Evolutionary conservation across 2,797 vertebrate genomes (phyloP).

Genomic region (Bradypodion ventrale): DNA sequence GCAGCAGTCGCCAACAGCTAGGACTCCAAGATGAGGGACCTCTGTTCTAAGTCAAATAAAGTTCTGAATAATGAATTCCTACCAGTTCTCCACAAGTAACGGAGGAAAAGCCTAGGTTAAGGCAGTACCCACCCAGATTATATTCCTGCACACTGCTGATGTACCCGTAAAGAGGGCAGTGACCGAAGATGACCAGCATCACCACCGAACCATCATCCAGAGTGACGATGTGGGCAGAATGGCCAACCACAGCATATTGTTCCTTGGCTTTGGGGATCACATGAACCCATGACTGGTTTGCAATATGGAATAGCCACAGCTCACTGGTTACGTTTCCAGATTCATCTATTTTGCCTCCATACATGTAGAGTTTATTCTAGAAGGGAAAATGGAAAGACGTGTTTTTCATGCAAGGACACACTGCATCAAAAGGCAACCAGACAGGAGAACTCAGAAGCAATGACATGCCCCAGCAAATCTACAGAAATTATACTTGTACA

Average conservation of each 20-base stretch:
- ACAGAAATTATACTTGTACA: not conserved
- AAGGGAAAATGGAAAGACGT: slow-evolving; percentile 4
- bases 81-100: rapidly evolving
- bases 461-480: not conserved
- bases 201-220: slow-evolving; percentile 72
- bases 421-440: not conserved
- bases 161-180: slow-evolving; percentile 96
- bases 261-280: slow-evolving; percentile 83
- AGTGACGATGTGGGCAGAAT: slow-evolving; percentile 90
- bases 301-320: slow-evolving; percentile 91
- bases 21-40: no score
- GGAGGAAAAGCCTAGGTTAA: not conserved
- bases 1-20: no score
- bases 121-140: slow-evolving; percentile 80
- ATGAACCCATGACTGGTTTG: slow-evolving; percentile 87
- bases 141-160: slow-evolving; percentile 95
- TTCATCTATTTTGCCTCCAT: slow-evolving; percentile 94
- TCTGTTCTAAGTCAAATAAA: no score
- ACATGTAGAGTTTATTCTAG: slow-evolving; percentile 96
- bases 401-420: not conserved
- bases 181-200: slow-evolving; percentile 95
- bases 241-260: slow-evolving; percentile 94
- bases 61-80: rapidly evolving
- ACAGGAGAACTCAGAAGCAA: not conserved
- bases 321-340: slow-evolving; percentile 93